phyloP scores from a whole-genome alignment of 2,888 invertebrate genomes.

The Nemotelus pantherinus region DNA sequence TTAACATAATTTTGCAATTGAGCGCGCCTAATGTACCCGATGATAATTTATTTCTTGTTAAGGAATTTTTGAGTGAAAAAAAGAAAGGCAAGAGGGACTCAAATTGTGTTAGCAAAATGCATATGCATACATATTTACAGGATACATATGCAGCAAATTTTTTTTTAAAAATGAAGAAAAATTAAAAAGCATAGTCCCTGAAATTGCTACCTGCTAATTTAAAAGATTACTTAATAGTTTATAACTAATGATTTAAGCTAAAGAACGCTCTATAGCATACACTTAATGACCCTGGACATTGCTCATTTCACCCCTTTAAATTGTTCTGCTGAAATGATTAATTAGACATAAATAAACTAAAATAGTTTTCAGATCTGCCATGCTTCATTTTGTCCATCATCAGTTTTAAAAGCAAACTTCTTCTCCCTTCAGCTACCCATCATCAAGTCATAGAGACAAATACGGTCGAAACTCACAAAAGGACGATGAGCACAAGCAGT shows the following conservation, averaged over 20 bases:
- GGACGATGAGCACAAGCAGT: not conserved
- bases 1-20: constrained; percentile 42
- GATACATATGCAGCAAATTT: too few species aligned
- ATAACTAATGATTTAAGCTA: too few species aligned
- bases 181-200: too few species aligned
- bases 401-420: constrained; percentile 1
- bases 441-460: not conserved
- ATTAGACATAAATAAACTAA: too few species aligned
- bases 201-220: too few species aligned
- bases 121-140: too few species aligned
- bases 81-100: not conserved
- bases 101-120: not conserved
- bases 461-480: not conserved
- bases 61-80: constrained; percentile 8
- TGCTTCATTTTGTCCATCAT: constrained; percentile 16
- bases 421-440: not conserved
- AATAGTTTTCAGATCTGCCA: not conserved
- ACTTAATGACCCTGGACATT: not conserved
- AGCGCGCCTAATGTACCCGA: constrained; percentile 7
- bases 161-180: too few species aligned
- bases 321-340: too few species aligned
- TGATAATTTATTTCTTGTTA: not conserved
- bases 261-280: not conserved
- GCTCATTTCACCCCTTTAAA: too few species aligned
- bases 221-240: too few species aligned